These are phyloP conservation scores for Scomber scombrus DNA, from an alignment of 2,113 vertebrate genomes.

Conservation along the genomic window DNA sequence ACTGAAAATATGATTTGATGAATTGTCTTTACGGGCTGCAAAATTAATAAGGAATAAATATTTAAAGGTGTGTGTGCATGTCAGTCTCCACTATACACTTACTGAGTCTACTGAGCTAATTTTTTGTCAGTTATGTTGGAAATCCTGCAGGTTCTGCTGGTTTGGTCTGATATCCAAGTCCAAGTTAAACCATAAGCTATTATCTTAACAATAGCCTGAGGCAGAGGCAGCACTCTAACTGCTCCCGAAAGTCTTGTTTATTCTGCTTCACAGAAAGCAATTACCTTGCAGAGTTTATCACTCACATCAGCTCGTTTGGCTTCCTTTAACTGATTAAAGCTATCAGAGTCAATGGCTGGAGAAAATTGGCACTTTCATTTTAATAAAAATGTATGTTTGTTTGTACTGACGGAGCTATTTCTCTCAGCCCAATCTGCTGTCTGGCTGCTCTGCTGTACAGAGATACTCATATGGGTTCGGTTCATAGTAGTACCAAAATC, in stretches of 20 bases:
- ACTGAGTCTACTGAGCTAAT: not conserved
- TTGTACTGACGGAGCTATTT: conserved; percentile 41
- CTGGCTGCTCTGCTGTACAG: not conserved
- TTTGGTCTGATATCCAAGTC: conserved; percentile 42
- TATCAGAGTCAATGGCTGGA: conserved; percentile 55
- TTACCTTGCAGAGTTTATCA: conserved; percentile 67
- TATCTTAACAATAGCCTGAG: conserved; percentile 62
- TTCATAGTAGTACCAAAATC: not conserved
- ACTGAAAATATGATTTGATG: conserved; percentile 41
- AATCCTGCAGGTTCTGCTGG: conserved; percentile 15
- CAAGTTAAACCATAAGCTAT: conserved; percentile 54
- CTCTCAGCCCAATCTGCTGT: conserved; percentile 30
- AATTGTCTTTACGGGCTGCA: no score
- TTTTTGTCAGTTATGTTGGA: not conserved
- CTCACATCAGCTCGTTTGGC: conserved; percentile 55
- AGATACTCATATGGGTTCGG: conserved; percentile 9
- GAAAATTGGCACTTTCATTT: conserved; percentile 67
- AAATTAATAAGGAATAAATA: conserved; percentile 29
- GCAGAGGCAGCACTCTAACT: conserved; percentile 55
- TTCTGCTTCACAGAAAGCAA: conserved; percentile 61
- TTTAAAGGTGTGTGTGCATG: not conserved
- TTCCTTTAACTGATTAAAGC: conserved; percentile 67
- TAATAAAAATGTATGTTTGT: conserved; percentile 55
- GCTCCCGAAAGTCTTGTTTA: conserved; percentile 73
- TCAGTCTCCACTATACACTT: not conserved